phyloP scores from a whole-genome alignment of 2,113 vertebrate species.

The Spea bombifrons region DNA sequence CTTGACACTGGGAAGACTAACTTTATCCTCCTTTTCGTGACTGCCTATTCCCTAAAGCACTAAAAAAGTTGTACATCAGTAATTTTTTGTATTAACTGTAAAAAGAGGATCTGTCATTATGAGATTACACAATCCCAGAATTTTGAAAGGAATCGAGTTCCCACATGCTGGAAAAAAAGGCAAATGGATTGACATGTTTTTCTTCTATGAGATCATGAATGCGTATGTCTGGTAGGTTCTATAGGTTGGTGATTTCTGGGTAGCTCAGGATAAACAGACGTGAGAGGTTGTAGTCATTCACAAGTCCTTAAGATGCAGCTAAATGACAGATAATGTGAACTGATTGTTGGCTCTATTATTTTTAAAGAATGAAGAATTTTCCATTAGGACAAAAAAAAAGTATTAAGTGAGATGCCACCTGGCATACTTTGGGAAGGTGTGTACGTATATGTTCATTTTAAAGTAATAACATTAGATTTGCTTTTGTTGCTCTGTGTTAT shows the following conservation, averaged over 20 bases:
- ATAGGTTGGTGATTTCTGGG: constrained; percentile 25
- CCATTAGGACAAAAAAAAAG: constrained; percentile 14
- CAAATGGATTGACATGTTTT: constrained; percentile 37
- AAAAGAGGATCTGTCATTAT: constrained; percentile 30
- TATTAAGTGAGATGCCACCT: not conserved
- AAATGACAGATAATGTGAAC: constrained; percentile 32
- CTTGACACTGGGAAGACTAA: constrained; percentile 1
- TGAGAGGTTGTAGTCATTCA: constrained; percentile 21
- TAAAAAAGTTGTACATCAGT: constrained; percentile 9
- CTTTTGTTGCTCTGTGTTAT: no score
- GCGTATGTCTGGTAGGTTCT: constrained; percentile 12
- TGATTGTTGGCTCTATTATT: constrained; percentile 22
- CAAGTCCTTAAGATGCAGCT: constrained; percentile 34
- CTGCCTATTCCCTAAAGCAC: constrained; percentile 23
- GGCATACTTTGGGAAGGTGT: constrained; percentile 5
- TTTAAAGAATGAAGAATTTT: constrained; percentile 15
- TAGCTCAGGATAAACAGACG: constrained; percentile 11
- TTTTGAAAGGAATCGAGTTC: constrained; percentile 7
- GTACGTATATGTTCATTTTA: no score
- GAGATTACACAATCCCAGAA: constrained; percentile 22
- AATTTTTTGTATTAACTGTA: constrained; percentile 17
- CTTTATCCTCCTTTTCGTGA: constrained; percentile 15
- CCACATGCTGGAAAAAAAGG: not conserved
- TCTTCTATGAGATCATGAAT: constrained; percentile 14
- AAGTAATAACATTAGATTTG: no score